Evolutionary conservation across 1,140 invertebrate species (phyloP).

Genomic region (Drosophila ananassae): DNA sequence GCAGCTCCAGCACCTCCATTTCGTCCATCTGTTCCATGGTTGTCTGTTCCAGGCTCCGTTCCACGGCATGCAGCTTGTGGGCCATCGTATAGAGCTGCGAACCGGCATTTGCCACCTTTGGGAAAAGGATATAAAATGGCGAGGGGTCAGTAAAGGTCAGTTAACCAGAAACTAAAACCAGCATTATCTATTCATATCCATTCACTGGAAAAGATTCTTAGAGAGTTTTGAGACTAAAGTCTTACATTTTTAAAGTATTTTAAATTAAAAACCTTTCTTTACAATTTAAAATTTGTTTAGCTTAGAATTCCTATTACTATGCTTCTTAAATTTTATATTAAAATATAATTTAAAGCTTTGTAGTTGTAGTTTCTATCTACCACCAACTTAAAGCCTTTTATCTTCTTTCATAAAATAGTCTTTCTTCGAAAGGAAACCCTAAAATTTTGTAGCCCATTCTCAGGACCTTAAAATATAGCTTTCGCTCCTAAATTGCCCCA

Average conservation of each 20-base stretch:
- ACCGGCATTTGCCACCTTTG: constrained; percentile 75
- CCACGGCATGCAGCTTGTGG: constrained; percentile 78
- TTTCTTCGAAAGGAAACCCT: not conserved
- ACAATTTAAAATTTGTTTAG: not conserved
- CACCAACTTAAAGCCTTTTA: too few relatives aligned
- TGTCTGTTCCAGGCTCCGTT: constrained; percentile 75
- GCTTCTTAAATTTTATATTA: too few relatives aligned
- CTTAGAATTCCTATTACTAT: not conserved
- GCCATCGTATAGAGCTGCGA: constrained; percentile 80
- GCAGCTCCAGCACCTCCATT: constrained; percentile 85
- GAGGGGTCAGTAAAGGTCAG: not conserved
- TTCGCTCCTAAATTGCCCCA: not conserved
- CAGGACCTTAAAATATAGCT: not conserved
- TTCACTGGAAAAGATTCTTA: not conserved
- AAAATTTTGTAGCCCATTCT: constrained; percentile 12
- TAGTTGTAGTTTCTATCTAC: too few relatives aligned
- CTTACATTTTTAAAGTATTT: too few relatives aligned
- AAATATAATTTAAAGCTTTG: too few relatives aligned
- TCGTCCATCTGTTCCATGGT: constrained; percentile 80
- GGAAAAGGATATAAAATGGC: not conserved
- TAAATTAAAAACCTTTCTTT: too few relatives aligned
- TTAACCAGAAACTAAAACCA: not conserved
- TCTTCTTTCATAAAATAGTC: not conserved
- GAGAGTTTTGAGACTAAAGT: not conserved
- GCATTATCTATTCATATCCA: not conserved